Conservation (phyloP, 2,797 vertebrate genomes). For the Petrocephalus sullivani region DNA sequence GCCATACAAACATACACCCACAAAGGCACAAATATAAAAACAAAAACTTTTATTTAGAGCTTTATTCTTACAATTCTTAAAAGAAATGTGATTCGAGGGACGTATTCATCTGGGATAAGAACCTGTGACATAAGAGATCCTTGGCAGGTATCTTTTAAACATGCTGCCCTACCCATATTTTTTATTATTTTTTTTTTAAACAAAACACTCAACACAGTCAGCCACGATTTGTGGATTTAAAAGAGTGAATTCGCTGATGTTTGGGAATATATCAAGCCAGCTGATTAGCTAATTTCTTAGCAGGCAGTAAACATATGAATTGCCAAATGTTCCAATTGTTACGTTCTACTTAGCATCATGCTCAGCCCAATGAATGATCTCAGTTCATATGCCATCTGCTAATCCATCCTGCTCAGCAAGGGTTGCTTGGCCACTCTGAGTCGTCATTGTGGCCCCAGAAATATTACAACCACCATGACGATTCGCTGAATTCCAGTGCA, state of each 20-base stretch:
- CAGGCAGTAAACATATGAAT: slow-evolving; percentile 4
- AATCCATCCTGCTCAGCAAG: slow-evolving; percentile 3
- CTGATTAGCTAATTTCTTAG: slow-evolving; percentile 1
- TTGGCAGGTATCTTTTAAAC: neutral
- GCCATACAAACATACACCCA: neutral
- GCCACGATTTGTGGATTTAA: neutral
- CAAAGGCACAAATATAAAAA: neutral
- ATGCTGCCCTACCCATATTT: neutral
- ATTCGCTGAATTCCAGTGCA: neutral
- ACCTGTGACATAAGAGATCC: neutral
- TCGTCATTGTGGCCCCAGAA: neutral
- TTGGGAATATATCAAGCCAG: neutral
- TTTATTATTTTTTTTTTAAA: neutral
- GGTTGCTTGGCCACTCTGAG: neutral
- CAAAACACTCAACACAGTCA: neutral
- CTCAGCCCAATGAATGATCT: neutral
- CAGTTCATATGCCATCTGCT: neutral
- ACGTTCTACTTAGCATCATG: slow-evolving; percentile 2
- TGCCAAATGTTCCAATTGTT: neutral
- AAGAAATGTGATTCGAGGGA: neutral
- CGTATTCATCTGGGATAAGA: neutral
- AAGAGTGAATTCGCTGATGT: neutral
- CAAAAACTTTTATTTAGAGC: neutral
- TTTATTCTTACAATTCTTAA: neutral
- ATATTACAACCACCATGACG: neutral